Percentiles rank a stretch among this genome's conserved stretches.
phyloP scores from a whole-genome alignment of 2,113 vertebrate genomes.

The Athene noctua region DNA sequence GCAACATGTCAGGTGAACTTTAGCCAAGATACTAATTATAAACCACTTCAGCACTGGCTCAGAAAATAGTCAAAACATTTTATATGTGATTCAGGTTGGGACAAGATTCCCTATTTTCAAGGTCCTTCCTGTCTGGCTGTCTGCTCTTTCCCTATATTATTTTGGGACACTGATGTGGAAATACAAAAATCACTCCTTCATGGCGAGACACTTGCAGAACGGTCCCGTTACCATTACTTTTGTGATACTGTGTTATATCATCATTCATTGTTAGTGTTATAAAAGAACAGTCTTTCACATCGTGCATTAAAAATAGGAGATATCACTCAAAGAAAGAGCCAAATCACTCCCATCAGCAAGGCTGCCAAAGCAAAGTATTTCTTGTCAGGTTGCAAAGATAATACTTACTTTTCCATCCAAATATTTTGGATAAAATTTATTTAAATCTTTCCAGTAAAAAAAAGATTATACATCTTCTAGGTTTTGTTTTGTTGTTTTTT shows the following conservation, averaged over 20 bases:
- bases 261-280: background rate
- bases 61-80: background rate
- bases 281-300: background rate
- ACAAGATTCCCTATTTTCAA: background rate
- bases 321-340: background rate
- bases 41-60: background rate
- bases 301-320: background rate
- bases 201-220: background rate
- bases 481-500: background rate
- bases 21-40: background rate
- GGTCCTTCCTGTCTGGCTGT: background rate
- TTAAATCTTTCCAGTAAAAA: background rate
- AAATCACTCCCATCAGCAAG: background rate
- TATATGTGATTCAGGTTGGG: background rate
- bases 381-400: background rate
- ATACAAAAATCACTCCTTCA: background rate
- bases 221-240: background rate
- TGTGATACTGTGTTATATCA: background rate
- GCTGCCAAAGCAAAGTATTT: background rate
- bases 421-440: background rate
- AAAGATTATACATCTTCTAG: background rate
- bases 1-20: background rate
- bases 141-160: background rate
- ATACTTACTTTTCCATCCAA: background rate
- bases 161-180: background rate